A percentile compares a stretch with the other conserved stretches of the same genome.
phyloP scores from a whole-genome alignment of 2,113 vertebrate genomes.

The Paradoxurus hermaphroditus region DNA sequence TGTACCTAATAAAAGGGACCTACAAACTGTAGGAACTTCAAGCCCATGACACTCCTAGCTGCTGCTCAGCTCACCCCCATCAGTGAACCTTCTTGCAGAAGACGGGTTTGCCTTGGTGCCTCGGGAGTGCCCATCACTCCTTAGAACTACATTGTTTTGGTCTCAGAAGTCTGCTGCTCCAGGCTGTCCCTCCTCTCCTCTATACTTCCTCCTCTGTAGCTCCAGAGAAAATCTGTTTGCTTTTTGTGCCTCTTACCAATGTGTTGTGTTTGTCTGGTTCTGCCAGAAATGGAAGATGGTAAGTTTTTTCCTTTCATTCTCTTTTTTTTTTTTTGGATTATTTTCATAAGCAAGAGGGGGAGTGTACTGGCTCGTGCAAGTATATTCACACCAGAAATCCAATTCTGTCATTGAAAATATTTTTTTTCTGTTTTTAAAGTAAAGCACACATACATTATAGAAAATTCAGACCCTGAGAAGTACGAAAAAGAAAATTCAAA shows the following conservation, averaged over 20 bases:
- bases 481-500: constrained; percentile 57
- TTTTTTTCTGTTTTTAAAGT: constrained; percentile 50
- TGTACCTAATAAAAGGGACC: neutral
- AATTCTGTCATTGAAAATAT: constrained; percentile 14
- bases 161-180: neutral
- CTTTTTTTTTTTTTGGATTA: neutral
- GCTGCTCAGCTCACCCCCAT: neutral
- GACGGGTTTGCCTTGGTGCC: accelerated
- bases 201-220: neutral
- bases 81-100: neutral
- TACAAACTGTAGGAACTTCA: neutral
- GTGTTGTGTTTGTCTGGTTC: neutral
- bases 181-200: neutral
- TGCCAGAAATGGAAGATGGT: constrained; percentile 19
- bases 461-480: constrained; percentile 32
- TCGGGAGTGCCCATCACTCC: accelerated
- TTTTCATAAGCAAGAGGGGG: neutral
- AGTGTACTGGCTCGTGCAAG: neutral
- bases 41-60: neutral
- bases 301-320: neutral
- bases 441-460: constrained; percentile 17
- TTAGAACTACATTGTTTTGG: neutral
- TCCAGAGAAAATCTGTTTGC: neutral
- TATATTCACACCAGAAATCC: constrained; percentile 15
- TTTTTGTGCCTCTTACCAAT: neutral